Conservation (phyloP, 92 coral and sea anemone species). For the Scolanthus callimorphus region DNA sequence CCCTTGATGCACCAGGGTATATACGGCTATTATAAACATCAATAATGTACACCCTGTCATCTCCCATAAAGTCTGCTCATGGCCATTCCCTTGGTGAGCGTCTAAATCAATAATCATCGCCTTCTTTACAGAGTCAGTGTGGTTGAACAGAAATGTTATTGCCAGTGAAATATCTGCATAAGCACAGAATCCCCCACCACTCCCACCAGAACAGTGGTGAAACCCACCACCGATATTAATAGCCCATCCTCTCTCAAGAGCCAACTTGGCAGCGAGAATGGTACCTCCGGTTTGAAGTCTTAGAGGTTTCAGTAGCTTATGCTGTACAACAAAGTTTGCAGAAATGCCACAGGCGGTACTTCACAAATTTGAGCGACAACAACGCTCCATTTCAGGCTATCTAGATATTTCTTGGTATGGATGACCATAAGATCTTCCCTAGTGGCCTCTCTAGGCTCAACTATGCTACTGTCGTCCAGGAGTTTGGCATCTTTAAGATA, state of each 20-base stretch:
- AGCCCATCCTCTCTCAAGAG: constrained; percentile 97
- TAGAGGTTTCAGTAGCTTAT: constrained; percentile 72
- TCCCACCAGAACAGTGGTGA: constrained; percentile 86
- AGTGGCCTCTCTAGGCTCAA: constrained; percentile 80
- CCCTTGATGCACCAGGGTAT: constrained; percentile 79
- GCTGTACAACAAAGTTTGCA: constrained; percentile 87
- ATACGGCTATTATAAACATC: constrained; percentile 88
- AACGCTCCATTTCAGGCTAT: constrained; percentile 89
- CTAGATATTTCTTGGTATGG: constrained; percentile 78
- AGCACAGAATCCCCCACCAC: constrained; percentile 99
- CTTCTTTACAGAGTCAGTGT: constrained; percentile 56
- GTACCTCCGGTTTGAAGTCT: constrained; percentile 97
- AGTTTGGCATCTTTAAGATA: constrained; percentile 87
- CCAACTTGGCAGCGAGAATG: constrained; percentile 93
- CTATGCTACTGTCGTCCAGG: constrained; percentile 53
- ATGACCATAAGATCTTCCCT: constrained; percentile 79
- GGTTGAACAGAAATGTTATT: constrained; percentile 76
- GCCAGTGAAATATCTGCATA: constrained; percentile 97
- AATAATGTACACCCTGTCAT: constrained; percentile 86
- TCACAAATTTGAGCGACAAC: constrained; percentile 90
- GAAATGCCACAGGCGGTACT: constrained; percentile 90
- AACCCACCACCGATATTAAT: constrained; percentile 99
- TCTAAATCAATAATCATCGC: constrained; percentile 97
- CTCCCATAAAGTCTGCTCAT: constrained; percentile 88
- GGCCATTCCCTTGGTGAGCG: constrained; percentile 99